Evolutionary conservation across 1,140 invertebrate genomes (phyloP).

Genomic region (Tetranychus cinnabarinus): DNA sequence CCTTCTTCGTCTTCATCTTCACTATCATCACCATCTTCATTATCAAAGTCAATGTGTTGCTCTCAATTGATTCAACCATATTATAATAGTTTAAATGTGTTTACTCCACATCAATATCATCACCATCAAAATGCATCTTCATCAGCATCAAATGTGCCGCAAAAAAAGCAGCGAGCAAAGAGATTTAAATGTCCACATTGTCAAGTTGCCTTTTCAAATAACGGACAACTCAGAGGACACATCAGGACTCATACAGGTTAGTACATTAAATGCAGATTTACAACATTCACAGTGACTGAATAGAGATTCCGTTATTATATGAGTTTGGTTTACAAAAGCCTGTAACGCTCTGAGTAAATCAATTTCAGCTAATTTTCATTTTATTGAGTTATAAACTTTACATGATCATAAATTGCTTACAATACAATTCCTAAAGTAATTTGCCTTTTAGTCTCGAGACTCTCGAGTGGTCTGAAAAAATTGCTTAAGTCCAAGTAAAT

Average conservation of each 20-base stretch:
- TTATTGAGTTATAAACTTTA: too few species aligned
- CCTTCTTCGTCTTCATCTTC: not conserved
- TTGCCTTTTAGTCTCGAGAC: too few species aligned
- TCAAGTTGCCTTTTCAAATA: slow-evolving; percentile 64
- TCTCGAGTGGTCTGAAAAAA: too few species aligned
- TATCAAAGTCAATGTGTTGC: not conserved
- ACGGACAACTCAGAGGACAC: slow-evolving; percentile 69
- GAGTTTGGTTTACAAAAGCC: too few species aligned
- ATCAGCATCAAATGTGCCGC: slow-evolving; percentile 32
- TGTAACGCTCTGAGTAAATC: too few species aligned
- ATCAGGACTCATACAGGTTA: slow-evolving; percentile 64
- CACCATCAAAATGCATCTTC: slow-evolving; percentile 7
- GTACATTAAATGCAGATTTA: slow-evolving; percentile 4
- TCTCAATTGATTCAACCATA: not conserved
- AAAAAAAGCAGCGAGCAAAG: slow-evolving; percentile 33
- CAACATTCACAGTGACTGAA: too few species aligned
- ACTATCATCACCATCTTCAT: not conserved
- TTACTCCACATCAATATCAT: not conserved
- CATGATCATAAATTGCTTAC: too few species aligned
- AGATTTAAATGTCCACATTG: slow-evolving; percentile 61
- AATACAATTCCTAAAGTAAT: too few species aligned
- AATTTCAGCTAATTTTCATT: too few species aligned
- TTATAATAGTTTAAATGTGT: not conserved
- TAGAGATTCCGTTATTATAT: too few species aligned
- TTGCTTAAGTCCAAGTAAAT: too few species aligned